Evolutionary conservation across 1,140 invertebrate species (phyloP), one percentile per base, ranked within the genome.

Genomic region (Listronotus bonariensis): DNA sequence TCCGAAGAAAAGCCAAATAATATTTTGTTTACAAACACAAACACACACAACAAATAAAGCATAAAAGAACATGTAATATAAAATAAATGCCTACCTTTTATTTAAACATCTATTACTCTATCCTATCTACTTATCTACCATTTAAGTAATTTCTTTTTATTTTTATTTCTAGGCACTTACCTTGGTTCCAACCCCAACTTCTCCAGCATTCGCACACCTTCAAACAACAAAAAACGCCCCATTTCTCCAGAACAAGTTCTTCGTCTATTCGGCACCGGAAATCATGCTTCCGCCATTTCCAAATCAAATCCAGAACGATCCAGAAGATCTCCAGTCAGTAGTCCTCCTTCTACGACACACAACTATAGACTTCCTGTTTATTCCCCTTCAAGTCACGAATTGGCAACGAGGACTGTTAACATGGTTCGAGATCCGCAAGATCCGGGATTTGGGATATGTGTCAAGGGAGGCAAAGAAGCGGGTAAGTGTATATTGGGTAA

Each of bases 391-490:
- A 60, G 88, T 69, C 88, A 89, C 75, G 89, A 92, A 79, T 83
- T 91, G 69, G 83, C 88, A 66, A 91, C 91, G 60, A 82, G 90
- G 70, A 93, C 90, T 60, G 88, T 93, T 72, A 91, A 86, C 73
- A 93, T 93, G 90, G 88, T 88, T 53, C 82, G 90, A 52, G 90
- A 91, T 75, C 86, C 87, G 6, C 86, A 88, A 46, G 89, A 91
- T 32, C 90, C 92, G 77, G 92, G 92, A 53, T 93, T 93, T 78
- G 91, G 91, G 55, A 93, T 93, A 67, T 93, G 91, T 80, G 91
- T 93, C 72, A 93, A 93, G 79, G 92, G 91, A 72, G 91, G 92
- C 52, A 92, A 92, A 80, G 90, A 93, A 78, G 87, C 90, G 77
- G 90, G 90, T 92, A 75, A 69, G 65, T 51, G 48, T 43, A 12